Base-by-base conservation (phyloP, 2,113 vertebrate genomes). In the Chionis minor region DNA sequence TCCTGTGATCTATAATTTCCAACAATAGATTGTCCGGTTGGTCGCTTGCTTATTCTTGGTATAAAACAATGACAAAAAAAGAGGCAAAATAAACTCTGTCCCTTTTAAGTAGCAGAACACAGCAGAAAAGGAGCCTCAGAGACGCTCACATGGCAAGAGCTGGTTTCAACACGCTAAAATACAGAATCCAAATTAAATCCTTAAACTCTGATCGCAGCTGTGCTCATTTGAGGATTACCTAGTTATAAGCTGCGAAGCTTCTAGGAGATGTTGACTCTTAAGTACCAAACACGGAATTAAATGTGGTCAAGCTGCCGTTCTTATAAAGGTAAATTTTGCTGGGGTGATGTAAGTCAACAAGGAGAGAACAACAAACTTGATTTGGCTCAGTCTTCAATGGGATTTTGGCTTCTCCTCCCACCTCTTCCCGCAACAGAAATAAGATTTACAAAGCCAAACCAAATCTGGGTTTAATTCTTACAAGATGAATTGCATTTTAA, bases 401-500 rank as follows among this genome's bases (percentile, higher is more conserved):
- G 73, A 82, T 62, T 91, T 90, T 84, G 72, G 59, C 44, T 84
- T 59, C 55, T 65, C 20, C 32, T 38, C 55, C 33, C 11, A 12
- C 49, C 49, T 22, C 49, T 22, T 51, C 49, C 49, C 12, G 22
- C 47, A 22, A 28, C 42, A 59, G 58, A 91, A 93, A 77, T 32
- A 47, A 65, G 66, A 79, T 65, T 81, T 71, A 78, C 21, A 44
- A 69, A 85, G 74, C 65, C 89, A 78, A 78, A 30, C 30, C 81
- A 66, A 90, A 85, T 56, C 74, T 92, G 74, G 20, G 70, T 94
- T 95, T 86, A 86, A 88, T 95, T 94, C 79, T 49, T 66, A 32
- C 3, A 84, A 59, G 32, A 58, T 44, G n/a, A 91, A 23, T 92
- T 59, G 51, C 33, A 62, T 51, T 86, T 94, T 61, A 80, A 22